A percentile compares a stretch with the other conserved stretches of the same genome.
phyloP scores from a whole-genome alignment of 2,797 vertebrate genomes.

The Dendrocincla fuliginosa region DNA sequence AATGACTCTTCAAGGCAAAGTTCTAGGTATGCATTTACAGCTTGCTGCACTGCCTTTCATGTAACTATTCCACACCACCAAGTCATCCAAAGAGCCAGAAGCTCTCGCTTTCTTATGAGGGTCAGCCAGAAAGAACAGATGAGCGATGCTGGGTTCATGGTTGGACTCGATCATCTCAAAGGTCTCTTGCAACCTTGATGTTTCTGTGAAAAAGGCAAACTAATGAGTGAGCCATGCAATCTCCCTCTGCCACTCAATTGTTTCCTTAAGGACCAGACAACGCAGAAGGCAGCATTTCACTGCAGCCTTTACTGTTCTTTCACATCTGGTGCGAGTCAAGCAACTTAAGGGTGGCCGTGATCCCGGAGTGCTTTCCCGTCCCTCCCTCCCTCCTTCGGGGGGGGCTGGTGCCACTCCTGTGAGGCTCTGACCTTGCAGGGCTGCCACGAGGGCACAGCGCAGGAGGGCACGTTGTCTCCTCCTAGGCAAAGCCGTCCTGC shows the following conservation, averaged over 20 bases:
- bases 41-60: neutral
- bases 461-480: neutral
- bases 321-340: rapidly evolving
- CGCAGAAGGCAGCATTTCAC: neutral
- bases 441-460: neutral
- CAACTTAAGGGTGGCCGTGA: neutral
- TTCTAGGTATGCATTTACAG: neutral
- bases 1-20: neutral
- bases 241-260: neutral
- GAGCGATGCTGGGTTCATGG: neutral
- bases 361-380: neutral
- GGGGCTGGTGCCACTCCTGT: rapidly evolving
- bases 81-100: neutral
- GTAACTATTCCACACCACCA: neutral
- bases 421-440: neutral
- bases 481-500: neutral
- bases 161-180: neutral
- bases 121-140: neutral
- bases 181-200: neutral
- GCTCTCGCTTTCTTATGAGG: neutral
- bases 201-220: neutral
- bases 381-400: neutral
- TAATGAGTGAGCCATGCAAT: neutral
- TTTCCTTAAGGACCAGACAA: neutral
- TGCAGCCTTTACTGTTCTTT: neutral